These are phyloP conservation scores for Drosophila multiciliata DNA, from an alignment of 2,888 invertebrate genomes.

Conservation along the genomic window DNA sequence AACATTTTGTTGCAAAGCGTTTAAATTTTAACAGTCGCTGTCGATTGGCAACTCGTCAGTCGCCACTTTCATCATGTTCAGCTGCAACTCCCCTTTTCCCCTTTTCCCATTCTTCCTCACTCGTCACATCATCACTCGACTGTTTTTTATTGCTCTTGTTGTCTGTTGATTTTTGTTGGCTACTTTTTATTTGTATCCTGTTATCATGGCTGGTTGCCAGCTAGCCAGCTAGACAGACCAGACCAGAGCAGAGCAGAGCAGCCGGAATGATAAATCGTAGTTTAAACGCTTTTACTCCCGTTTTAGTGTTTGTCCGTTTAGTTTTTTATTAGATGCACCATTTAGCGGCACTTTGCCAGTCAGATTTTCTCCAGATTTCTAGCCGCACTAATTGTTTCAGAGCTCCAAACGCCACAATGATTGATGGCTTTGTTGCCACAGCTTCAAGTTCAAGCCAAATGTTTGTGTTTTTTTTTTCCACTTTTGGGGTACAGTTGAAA, in stretches of 20 bases:
- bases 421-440: conserved; percentile 42
- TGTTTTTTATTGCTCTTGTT: conserved; percentile 26
- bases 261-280: conserved; percentile 78
- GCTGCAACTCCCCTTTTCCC: not conserved
- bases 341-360: conserved; percentile 64
- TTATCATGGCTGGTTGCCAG: conserved; percentile 35
- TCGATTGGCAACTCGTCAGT: conserved; percentile 58
- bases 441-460: not conserved
- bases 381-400: conserved; percentile 73
- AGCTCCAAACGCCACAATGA: conserved; percentile 42
- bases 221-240: conserved; percentile 3
- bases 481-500: conserved; percentile 2
- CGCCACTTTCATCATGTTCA: conserved; percentile 15
- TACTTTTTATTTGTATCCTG: conserved; percentile 10
- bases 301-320: conserved; percentile 77
- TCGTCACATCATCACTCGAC: conserved; percentile 59
- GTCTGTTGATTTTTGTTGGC: conserved; percentile 46
- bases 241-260: not conserved
- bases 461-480: conserved; percentile 16
- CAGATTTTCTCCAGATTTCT: conserved; percentile 65
- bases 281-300: conserved; percentile 80
- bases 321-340: conserved; percentile 75
- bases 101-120: conserved; percentile 5
- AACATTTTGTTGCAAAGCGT: conserved; percentile 66
- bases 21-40: conserved; percentile 66